Conservation (phyloP, 2,888 invertebrate species). For the Cephus runcator region DNA sequence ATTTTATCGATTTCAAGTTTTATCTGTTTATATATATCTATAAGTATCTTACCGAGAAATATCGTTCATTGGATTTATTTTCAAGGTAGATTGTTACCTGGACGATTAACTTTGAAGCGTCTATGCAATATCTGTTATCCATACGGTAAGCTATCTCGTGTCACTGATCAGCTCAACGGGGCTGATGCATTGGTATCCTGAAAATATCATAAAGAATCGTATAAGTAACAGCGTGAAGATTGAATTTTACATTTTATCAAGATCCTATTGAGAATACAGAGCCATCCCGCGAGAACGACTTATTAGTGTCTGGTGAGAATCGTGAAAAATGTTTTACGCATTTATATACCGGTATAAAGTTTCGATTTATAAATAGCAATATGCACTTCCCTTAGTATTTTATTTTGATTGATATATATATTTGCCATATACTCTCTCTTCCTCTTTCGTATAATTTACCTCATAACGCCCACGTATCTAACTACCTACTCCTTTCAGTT, state of each 20-base stretch:
- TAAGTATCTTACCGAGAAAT: not conserved
- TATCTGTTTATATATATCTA: not conserved
- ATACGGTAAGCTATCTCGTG: not conserved
- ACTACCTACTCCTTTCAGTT: not conserved
- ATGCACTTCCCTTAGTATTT: not conserved
- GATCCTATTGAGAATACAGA: not conserved
- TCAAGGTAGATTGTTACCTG: not conserved
- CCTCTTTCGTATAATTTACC: not conserved
- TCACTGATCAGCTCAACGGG: not conserved
- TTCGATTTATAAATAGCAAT: not conserved
- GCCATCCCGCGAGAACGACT: not conserved
- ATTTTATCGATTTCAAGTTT: not conserved
- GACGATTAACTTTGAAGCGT: not conserved
- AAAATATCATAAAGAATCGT: not conserved
- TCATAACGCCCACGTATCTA: not conserved
- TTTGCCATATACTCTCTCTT: not conserved
- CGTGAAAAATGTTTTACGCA: not conserved
- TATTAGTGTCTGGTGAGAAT: not conserved
- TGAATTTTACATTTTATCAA: not conserved
- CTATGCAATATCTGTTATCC: not conserved
- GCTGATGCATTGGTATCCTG: not conserved
- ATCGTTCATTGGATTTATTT: not conserved
- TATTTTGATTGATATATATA: not conserved
- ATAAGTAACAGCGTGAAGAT: not conserved
- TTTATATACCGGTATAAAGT: not conserved